Conservation (phyloP, 2,797 vertebrate genomes). For the Tokudaia muenninki region DNA sequence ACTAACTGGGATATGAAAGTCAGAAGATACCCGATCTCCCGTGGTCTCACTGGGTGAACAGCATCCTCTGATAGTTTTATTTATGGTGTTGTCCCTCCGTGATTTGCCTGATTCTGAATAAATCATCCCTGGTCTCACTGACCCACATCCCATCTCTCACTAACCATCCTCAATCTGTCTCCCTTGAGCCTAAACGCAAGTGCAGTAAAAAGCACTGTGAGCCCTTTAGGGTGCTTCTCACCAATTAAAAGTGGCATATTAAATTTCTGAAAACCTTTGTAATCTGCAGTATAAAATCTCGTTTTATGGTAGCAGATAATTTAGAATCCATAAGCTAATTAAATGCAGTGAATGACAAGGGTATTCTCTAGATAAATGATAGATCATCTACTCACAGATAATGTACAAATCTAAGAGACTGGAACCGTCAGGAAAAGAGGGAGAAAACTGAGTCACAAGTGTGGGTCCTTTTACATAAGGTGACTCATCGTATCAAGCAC, state of each 20-base stretch:
- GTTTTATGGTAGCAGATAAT: constrained; percentile 90
- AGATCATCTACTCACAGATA: constrained; percentile 83
- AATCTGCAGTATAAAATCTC: constrained; percentile 89
- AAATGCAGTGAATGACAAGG: constrained; percentile 90
- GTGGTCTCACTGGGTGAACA: constrained; percentile 72
- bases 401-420: constrained; percentile 84
- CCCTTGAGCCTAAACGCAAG: constrained; percentile 77
- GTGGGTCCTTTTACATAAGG: constrained; percentile 83
- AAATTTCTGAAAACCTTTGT: constrained; percentile 88
- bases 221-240: constrained; percentile 87
- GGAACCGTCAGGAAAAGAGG: constrained; percentile 79
- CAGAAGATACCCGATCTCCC: constrained; percentile 74
- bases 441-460: constrained; percentile 73
- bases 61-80: constrained; percentile 74
- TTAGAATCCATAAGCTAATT: constrained; percentile 90
- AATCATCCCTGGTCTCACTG: constrained; percentile 83
- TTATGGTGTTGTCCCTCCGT: constrained; percentile 77
- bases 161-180: constrained; percentile 80
- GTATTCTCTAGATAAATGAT: constrained; percentile 87
- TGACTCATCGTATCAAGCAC: constrained; percentile 71
- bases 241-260: constrained; percentile 89
- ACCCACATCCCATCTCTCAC: constrained; percentile 87
- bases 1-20: constrained; percentile 77
- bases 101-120: constrained; percentile 83
- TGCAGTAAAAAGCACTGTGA: constrained; percentile 84